These are phyloP conservation scores for Phaethon lepturus DNA, from an alignment of 2,113 vertebrate species.

Conservation along the genomic window DNA sequence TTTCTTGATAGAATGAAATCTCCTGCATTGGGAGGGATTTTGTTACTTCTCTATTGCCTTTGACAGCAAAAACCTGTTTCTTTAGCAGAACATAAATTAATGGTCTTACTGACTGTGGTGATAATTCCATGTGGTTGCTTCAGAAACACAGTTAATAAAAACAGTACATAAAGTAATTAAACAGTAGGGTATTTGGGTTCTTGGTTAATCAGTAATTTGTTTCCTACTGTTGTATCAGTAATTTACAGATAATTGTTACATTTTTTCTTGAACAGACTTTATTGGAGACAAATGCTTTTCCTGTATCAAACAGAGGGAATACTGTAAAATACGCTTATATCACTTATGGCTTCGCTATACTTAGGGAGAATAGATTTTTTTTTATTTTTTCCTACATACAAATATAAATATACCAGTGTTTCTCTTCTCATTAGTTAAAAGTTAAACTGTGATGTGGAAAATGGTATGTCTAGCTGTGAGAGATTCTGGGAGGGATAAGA, in stretches of 20 bases:
- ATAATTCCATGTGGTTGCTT: not conserved
- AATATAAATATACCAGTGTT: not conserved
- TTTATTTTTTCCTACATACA: not conserved
- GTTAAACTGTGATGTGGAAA: not conserved
- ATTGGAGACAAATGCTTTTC: not conserved
- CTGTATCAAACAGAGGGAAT: not conserved
- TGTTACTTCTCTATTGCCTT: not conserved
- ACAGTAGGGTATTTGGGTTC: not conserved
- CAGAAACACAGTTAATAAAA: not conserved
- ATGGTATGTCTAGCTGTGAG: not conserved
- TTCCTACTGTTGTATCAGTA: not conserved
- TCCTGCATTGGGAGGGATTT: not conserved
- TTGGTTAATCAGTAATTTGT: not conserved
- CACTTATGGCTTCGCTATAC: accelerated
- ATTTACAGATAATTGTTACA: not conserved
- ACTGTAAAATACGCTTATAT: not conserved
- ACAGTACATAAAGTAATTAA: not conserved
- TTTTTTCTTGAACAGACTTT: not conserved
- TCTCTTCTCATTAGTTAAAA: not conserved
- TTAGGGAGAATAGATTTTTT: not conserved
- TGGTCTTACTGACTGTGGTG: not conserved
- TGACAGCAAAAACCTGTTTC: not conserved
- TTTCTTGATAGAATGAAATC: not conserved
- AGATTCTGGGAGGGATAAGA: not conserved
- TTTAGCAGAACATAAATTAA: not conserved